Evolutionary conservation across 1,140 invertebrate species (phyloP), one percentile per base, ranked within the genome.

Genomic region (Zaprionus ornatus): DNA sequence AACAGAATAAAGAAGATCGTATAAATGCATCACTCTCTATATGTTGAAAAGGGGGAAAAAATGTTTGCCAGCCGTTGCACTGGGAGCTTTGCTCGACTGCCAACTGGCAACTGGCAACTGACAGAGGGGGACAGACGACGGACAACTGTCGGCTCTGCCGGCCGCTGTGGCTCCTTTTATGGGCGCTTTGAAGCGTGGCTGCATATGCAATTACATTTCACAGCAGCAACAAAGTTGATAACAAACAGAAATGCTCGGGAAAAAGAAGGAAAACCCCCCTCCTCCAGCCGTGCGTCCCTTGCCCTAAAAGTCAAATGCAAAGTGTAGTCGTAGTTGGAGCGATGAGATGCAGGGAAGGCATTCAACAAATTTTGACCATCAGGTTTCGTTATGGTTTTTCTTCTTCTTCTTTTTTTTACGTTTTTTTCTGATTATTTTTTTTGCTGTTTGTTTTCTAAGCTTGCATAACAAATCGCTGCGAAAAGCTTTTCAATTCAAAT

Each of bases 401-500:
- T 69, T 79, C 19, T 29, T 3, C 9, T 7, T 59, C 23, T 4
- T 54, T 55, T 13, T 71, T 23, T 56, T 32, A 50, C 6, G 7
- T 42, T 68, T 81, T 84, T 86, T 50, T 45, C 69, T 61, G 19
- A 23, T 74, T 68, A 65, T 25, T 57, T 52, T 69, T 81, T 83
- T 86, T 79, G 35, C 62, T 80, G 66, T 85, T 85, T 85, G 83
- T 83, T 87, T 87, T 87, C 83, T 87, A 87, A 87, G 85, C 84
- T 88, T 87, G 84, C 84, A 87, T 84, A 87, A 88, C 84, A 87
- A 87, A 87, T 87, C 80, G 84, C 77, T 80, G 80, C 80, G 77
- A 88, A 83, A 88, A 87, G 84, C 84, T 87, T 87, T 87, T 87
- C 84, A 87, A 88, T 88, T 83, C 84, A 87, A 87, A 83, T 87